These are phyloP conservation scores for Acanthoscelides obtectus DNA, from an alignment of 2,888 invertebrate species.

Conservation along the genomic window DNA sequence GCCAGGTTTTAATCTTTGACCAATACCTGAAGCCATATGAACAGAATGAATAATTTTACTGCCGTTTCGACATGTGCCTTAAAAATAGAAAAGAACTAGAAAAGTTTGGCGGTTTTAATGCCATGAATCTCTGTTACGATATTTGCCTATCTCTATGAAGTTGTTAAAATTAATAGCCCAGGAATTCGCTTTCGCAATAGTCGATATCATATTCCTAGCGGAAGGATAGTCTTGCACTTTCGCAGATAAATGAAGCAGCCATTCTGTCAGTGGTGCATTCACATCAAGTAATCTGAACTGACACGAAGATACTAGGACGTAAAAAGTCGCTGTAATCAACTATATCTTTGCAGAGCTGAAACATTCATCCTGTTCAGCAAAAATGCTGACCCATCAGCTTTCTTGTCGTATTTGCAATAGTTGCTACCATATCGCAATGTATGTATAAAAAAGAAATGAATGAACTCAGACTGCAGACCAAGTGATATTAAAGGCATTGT, in stretches of 20 bases:
- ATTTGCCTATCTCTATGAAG: no score
- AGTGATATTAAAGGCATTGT: neutral
- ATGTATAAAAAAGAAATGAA: neutral
- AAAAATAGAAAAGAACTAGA: no score
- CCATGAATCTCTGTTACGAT: no score
- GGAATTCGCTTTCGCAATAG: neutral
- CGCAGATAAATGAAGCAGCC: neutral
- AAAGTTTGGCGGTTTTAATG: no score
- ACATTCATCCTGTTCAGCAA: neutral
- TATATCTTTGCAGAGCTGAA: neutral
- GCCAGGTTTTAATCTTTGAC: no score
- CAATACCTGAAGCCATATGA: no score
- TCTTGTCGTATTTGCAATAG: neutral
- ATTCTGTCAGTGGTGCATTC: neutral
- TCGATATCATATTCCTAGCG: neutral
- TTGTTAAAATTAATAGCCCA: neutral
- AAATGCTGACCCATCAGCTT: neutral
- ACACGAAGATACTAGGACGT: neutral
- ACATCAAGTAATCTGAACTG: neutral
- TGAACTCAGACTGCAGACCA: neutral
- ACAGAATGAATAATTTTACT: no score
- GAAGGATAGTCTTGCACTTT: neutral
- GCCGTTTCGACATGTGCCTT: no score
- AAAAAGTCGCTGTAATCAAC: neutral
- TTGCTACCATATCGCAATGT: neutral